Evolutionary conservation across 2,113 vertebrate species (phyloP).

Genomic region (Pangasianodon gigas): DNA sequence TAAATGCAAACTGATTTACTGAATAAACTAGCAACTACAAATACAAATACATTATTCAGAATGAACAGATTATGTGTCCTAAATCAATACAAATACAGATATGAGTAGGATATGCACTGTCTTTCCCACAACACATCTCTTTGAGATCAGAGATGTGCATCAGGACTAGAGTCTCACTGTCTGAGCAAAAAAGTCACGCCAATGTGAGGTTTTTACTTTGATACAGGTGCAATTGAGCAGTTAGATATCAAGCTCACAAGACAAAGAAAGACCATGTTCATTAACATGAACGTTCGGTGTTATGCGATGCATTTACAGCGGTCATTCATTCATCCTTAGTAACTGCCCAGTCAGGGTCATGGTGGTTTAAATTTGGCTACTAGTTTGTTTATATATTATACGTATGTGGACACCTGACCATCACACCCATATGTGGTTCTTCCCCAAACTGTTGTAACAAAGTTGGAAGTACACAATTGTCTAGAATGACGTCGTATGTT

Average conservation of each 20-base stretch:
- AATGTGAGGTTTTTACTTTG: neutral
- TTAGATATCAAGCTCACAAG: neutral
- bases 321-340: neutral
- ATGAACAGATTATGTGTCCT: neutral
- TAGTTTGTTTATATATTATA: neutral
- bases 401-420: neutral
- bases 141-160: neutral
- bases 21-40: neutral
- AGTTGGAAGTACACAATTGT: neutral
- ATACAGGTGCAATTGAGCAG: neutral
- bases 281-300: neutral
- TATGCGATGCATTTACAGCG: neutral
- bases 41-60: neutral
- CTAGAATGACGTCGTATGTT: neutral
- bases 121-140: too few species aligned
- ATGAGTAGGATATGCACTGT: neutral
- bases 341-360: neutral
- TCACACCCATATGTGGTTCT: neutral
- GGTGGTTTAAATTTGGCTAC: neutral
- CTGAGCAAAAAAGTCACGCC: neutral
- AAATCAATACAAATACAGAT: neutral
- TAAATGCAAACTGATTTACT: neutral
- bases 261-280: neutral
- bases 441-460: neutral
- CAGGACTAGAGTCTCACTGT: neutral